Evolutionary conservation across 2,888 invertebrate species (phyloP).

Genomic region (Hydrotaea diabolus): DNA sequence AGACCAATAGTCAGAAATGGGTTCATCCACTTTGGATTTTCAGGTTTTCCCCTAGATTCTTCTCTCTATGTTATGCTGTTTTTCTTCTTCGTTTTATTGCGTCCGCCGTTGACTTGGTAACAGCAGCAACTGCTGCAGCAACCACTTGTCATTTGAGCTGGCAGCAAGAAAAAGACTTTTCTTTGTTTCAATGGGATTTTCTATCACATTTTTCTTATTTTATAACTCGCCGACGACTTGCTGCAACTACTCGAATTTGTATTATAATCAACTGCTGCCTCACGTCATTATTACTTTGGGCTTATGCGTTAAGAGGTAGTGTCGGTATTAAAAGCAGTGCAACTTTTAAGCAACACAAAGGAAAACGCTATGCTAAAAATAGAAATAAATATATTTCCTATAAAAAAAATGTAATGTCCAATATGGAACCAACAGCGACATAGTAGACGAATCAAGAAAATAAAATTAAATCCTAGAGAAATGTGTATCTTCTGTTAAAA

Average conservation of each 20-base stretch:
- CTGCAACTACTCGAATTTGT: neutral
- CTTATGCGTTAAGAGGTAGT: neutral
- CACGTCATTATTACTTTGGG: neutral
- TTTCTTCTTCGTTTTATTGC: neutral
- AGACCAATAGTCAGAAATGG: neutral
- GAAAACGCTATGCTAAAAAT: neutral
- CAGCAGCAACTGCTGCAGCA: neutral
- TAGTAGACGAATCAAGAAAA: no score
- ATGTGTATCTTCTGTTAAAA: no score
- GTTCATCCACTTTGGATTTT: neutral
- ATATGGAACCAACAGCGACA: no score
- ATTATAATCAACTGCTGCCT: neutral
- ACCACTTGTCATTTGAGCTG: constrained; percentile 7
- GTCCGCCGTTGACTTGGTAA: neutral
- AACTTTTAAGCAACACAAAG: neutral
- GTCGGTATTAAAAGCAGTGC: neutral
- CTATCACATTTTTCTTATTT: neutral
- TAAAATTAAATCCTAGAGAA: no score
- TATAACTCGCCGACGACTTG: neutral
- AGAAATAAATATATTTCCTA: neutral
- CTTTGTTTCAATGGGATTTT: constrained; percentile 1
- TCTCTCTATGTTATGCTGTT: neutral
- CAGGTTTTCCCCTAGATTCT: neutral
- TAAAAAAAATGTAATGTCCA: no score
- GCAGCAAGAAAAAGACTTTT: neutral